Conservation (phyloP, 1,140 invertebrate species). For the Diabrotica undecimpunctata region DNA sequence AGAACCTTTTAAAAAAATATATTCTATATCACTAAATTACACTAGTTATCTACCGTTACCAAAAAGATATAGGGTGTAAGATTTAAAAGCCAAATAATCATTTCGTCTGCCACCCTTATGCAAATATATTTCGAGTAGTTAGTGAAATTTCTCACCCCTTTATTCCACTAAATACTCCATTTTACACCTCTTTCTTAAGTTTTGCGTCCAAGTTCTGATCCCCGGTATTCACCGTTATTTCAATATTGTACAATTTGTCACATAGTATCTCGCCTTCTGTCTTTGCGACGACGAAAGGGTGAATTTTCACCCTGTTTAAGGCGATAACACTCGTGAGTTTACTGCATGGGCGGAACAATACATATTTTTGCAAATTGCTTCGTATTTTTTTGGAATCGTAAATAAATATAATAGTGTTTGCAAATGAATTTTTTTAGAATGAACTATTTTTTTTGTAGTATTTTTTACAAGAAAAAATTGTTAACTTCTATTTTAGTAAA, state of each 20-base stretch:
- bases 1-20: too few species aligned
- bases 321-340: constrained; percentile 22
- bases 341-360: constrained; percentile 12
- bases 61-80: not conserved
- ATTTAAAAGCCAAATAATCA: constrained; percentile 25
- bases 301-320: constrained; percentile 28
- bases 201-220: constrained; percentile 30
- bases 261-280: constrained; percentile 41
- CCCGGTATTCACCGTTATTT: constrained; percentile 32
- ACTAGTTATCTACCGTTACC: too few species aligned
- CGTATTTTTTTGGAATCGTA: not conserved
- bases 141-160: constrained; percentile 32
- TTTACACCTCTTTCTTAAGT: constrained; percentile 32
- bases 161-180: constrained; percentile 38
- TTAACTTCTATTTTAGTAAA: too few species aligned
- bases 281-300: constrained; percentile 22
- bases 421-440: too few species aligned
- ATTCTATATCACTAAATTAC: too few species aligned
- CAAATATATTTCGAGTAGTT: constrained; percentile 26
- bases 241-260: constrained; percentile 47
- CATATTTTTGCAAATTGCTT: not conserved
- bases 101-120: constrained; percentile 22
- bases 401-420: too few species aligned
- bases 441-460: too few species aligned
- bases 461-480: too few species aligned